phyloP scores from a whole-genome alignment of 2,113 vertebrate genomes.

The Monarcha castaneiventris region DNA sequence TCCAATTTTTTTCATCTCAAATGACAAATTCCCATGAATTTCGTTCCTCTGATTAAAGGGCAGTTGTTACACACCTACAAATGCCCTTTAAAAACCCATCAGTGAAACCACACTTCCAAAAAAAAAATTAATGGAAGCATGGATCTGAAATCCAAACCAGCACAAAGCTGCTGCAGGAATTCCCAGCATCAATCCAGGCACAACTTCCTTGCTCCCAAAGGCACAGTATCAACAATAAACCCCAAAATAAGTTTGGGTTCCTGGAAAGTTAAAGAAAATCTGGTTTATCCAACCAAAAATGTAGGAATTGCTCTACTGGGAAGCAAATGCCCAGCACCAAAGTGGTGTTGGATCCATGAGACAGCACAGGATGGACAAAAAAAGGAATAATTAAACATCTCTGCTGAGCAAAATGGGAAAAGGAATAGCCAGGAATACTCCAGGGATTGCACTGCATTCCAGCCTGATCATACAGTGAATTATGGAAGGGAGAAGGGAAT shows the following conservation, averaged over 20 bases:
- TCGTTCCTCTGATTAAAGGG: not conserved
- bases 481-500: not conserved
- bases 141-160: not conserved
- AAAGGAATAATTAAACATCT: not conserved
- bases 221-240: not conserved
- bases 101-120: not conserved
- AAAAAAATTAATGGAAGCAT: not conserved
- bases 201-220: not conserved
- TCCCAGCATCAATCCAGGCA: not conserved
- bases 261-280: not conserved
- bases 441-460: not conserved
- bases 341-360: not conserved
- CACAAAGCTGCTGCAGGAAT: not conserved
- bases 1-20: not conserved
- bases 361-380: not conserved
- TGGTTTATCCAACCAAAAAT: not conserved
- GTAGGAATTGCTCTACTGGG: not conserved
- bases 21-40: not conserved
- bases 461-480: accelerated
- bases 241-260: not conserved
- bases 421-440: too few relatives aligned
- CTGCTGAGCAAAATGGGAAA: not conserved
- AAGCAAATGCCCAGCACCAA: not conserved
- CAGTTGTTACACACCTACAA: not conserved
- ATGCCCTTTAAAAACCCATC: not conserved